A percentile compares a stretch with the other conserved stretches of the same genome.
Evolutionary conservation across 2,797 vertebrate genomes (phyloP).

Genomic region (Pristis pectinata): DNA sequence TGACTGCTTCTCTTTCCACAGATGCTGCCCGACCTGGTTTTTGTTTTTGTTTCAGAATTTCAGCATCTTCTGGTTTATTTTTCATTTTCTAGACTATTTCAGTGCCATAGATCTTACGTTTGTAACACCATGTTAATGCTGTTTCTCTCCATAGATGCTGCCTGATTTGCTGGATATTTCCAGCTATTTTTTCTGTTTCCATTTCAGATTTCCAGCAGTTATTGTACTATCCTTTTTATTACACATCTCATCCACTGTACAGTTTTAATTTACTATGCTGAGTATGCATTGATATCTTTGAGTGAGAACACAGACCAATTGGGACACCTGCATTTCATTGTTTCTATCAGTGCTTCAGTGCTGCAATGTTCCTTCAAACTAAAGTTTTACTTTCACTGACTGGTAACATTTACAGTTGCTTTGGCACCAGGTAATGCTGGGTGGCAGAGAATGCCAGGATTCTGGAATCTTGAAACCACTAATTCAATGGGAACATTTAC

Average conservation of each 20-base stretch:
- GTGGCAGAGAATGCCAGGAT: background rate
- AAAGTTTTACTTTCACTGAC: background rate
- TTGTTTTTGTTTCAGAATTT: no score
- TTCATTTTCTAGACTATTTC: no score
- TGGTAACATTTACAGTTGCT: background rate
- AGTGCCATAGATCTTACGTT: no score
- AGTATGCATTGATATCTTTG: background rate
- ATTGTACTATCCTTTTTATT: no score
- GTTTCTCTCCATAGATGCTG: no score
- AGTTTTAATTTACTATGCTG: background rate
- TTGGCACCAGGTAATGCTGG: background rate
- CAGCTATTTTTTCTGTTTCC: no score
- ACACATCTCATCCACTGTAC: background rate
- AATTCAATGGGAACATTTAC: background rate
- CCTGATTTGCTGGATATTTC: no score
- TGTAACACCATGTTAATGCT: no score
- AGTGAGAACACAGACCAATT: background rate
- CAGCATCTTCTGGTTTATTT: no score
- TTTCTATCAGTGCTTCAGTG: background rate
- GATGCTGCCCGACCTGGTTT: no score
- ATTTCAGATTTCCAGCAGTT: no score
- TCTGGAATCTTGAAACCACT: constrained; percentile 12
- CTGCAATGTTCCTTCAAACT: background rate
- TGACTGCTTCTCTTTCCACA: no score
- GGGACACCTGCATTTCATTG: background rate